Base-by-base conservation (phyloP, 2,113 vertebrate genomes). In the Tylochromis polylepis region DNA sequence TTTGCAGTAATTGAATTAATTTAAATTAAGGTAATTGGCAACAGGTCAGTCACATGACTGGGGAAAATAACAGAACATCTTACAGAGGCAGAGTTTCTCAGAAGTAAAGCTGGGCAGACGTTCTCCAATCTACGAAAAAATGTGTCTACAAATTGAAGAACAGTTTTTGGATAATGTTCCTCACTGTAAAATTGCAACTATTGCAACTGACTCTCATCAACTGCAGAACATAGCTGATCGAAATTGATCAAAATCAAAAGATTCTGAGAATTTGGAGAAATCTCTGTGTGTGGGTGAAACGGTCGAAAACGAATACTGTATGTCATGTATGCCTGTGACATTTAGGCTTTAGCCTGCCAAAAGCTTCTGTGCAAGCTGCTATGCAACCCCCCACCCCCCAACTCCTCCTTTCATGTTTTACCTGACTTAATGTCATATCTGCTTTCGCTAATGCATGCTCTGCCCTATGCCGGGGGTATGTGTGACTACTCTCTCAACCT, bases 121-220 rank as follows among this genome's bases (percentile, higher is more conserved):
- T 65, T 65, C 34, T n/a, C 34, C 60, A 65, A 5, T 41, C 62
- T 41, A 5, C 6, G 7, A 67, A 8, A 41, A 67, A 36, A 2
- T 36, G 34, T 6, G 8, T 8, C 5, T 36, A 67, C 62, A 67
- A 41, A 36, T 36, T 36, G 34, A 6, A 41, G 36, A 12, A 24
- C 41, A 9, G 36, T 24, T 70, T 1, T 41, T 41, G 7, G 24
- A 24, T 43, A 70, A 70, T 15, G 36, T 70, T 41, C 36, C 36
- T 43, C 62, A 15, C 5, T 70, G 62, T 24, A 70, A 70, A 70
- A 70, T 24, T 70, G n/a, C n/a, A 70, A 70, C 34, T 38, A 67
- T 22, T 65, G 18, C 10, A 11, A 36, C 29, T 16, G 38, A 24
- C 65, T 38, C 60, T 27, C 38, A 1, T 43, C 22, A 43, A 43